Conservation (phyloP, 2,113 vertebrate genomes). For the Oncorhynchus masou region DNA sequence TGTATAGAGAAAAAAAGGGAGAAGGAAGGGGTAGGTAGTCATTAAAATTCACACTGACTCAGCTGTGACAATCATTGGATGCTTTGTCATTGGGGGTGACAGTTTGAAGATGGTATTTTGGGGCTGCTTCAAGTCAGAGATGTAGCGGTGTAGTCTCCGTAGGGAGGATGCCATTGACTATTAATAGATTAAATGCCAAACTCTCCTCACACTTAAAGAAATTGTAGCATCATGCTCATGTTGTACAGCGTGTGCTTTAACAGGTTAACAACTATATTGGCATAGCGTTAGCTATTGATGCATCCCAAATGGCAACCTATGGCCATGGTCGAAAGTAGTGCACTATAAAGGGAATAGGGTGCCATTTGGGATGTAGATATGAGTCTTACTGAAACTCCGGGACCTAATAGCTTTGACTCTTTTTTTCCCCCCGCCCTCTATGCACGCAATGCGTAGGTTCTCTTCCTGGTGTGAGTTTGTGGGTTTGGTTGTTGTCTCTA, state of each 20-base stretch:
- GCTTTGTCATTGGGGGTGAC: conserved; percentile 12
- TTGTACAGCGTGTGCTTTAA: background rate
- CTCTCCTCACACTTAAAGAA: background rate
- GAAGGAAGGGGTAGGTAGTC: background rate
- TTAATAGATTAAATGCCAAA: conserved; percentile 22
- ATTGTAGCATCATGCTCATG: conserved; percentile 11
- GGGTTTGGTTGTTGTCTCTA: background rate
- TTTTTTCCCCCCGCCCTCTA: background rate
- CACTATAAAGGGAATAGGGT: background rate
- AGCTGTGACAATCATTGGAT: conserved; percentile 31
- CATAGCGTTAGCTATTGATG: too few species aligned
- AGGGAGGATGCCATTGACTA: conserved; percentile 33
- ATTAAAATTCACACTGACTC: conserved; percentile 10
- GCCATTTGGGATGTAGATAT: too few species aligned
- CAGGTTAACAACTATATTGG: background rate
- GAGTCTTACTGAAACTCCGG: too few species aligned
- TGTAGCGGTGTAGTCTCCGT: conserved; percentile 19
- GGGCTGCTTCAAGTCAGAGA: conserved; percentile 28
- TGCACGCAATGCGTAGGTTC: background rate
- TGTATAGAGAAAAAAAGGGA: background rate
- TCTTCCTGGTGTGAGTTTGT: background rate
- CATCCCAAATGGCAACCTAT: background rate
- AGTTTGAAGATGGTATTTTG: conserved; percentile 33
- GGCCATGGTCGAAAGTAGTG: background rate
- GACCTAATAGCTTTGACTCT: background rate